phyloP scores from a whole-genome alignment of 2,888 invertebrate genomes.

The Chelonus formosanus region DNA sequence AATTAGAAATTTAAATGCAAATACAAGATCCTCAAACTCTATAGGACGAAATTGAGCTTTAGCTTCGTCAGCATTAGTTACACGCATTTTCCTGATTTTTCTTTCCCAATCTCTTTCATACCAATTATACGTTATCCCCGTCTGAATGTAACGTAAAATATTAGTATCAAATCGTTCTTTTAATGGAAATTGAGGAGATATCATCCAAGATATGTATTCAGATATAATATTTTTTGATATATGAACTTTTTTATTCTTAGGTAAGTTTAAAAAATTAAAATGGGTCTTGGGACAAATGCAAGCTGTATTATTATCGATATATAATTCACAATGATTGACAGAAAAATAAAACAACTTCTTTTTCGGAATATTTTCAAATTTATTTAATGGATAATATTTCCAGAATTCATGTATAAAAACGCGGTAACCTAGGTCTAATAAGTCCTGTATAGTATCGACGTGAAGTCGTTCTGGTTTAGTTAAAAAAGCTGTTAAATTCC shows the following conservation, averaged over 20 bases:
- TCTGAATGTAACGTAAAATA: not conserved
- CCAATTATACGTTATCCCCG: not conserved
- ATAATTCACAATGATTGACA: too few species aligned
- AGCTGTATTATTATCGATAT: too few species aligned
- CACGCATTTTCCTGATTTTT: not conserved
- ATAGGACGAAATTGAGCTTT: slow-evolving; percentile 5
- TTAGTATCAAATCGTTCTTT: not conserved
- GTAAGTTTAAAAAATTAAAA: too few species aligned
- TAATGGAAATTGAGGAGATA: not conserved
- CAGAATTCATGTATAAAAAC: too few species aligned
- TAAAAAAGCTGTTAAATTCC: not conserved
- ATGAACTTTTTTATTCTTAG: too few species aligned
- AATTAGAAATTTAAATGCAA: not conserved
- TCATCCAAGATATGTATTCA: too few species aligned
- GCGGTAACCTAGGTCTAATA: too few species aligned
- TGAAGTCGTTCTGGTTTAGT: not conserved
- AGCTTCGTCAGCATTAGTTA: not conserved
- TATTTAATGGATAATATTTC: too few species aligned
- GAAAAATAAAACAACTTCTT: too few species aligned
- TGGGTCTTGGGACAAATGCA: too few species aligned
- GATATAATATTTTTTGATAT: too few species aligned
- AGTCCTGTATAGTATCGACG: not conserved
- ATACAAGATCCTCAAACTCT: not conserved
- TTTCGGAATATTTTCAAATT: too few species aligned
- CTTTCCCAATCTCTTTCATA: not conserved